Base-by-base conservation (phyloP, 2,888 invertebrate species). In the Callinectes sapidus region DNA sequence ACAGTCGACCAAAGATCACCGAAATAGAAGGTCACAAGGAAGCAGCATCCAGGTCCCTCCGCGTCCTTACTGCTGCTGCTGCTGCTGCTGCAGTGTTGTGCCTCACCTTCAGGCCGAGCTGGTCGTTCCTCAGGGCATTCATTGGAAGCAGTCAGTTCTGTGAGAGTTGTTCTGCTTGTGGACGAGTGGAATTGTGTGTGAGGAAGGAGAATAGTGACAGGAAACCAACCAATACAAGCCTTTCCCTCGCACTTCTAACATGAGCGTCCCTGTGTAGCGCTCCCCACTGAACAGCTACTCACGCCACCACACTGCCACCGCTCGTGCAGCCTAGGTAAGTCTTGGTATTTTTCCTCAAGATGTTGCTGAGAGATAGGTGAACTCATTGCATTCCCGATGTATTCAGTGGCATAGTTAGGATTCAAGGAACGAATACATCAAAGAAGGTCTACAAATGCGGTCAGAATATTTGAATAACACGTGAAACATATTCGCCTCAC, bases 21-120 rank as follows among this genome's bases (percentile, higher is more conserved):
- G 87, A 28, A 85, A 54, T 28, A 91, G 66, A 18, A 90, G 91
- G 87, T 87, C 87, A 91, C 61, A 91, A 86, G 87, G 28, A 87
- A 71, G 54, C 91, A 61, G 35, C 77, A 48, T 71, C 91, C 32
- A 14, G 48, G 32, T 48, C 35, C 18, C 85, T 77, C 16, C 91
- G 28, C 23, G 66, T 42, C 87, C 87, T 66, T 10, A n/a, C n/a
- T n/a, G n/a, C n/a, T n/a, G n/a, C n/a, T n/a, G n/a, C n/a, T n/a
- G n/a, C n/a, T n/a, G n/a, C 87, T 91, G 39, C 42, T 28, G 39
- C 66, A 91, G 90, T 81, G 81, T 81, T 81, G 35, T 81, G 32
- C 81, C 32, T 81, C 81, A 35, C 35, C 18, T 35, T 28, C 16
- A 14, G 14, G 35, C 81, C 18, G 81, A 81, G 35, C 18, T 35